phyloP scores from a whole-genome alignment of 2,113 vertebrate species.

The Ahaetulla prasina region DNA sequence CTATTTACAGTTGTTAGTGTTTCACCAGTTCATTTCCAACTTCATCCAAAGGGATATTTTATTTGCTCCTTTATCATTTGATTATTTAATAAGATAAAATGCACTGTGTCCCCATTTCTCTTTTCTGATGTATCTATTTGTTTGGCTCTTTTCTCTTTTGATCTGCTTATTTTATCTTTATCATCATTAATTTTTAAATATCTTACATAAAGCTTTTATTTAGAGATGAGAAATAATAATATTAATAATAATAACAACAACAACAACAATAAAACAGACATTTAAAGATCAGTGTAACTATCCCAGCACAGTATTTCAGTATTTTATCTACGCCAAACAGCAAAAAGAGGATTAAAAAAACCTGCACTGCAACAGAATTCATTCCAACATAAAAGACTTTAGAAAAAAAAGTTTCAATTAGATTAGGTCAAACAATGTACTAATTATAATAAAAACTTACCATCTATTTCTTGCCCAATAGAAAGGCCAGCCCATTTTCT shows the following conservation, averaged over 20 bases:
- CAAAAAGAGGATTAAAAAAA: neutral
- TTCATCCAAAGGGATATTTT: neutral
- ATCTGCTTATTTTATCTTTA: neutral
- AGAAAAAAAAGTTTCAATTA: neutral
- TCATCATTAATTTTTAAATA: neutral
- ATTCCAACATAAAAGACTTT: neutral
- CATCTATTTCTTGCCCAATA: conserved; percentile 91
- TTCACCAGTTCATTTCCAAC: neutral
- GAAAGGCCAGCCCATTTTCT: conserved; percentile 96
- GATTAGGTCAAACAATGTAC: conserved; percentile 5
- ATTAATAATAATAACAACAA: neutral
- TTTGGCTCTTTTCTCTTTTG: neutral
- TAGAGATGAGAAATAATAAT: neutral
- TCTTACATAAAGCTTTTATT: neutral
- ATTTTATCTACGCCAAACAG: neutral
- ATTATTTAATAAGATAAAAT: neutral
- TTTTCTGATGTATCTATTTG: neutral
- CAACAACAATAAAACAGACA: neutral
- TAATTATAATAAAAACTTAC: conserved; percentile 61
- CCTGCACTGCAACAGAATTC: neutral
- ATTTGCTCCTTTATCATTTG: neutral
- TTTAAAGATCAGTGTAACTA: neutral
- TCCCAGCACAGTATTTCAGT: neutral
- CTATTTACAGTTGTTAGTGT: neutral
- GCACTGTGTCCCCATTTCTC: neutral